These are phyloP conservation scores for Dermolepida albohirtum DNA, from an alignment of 2,888 invertebrate species.

Conservation along the genomic window DNA sequence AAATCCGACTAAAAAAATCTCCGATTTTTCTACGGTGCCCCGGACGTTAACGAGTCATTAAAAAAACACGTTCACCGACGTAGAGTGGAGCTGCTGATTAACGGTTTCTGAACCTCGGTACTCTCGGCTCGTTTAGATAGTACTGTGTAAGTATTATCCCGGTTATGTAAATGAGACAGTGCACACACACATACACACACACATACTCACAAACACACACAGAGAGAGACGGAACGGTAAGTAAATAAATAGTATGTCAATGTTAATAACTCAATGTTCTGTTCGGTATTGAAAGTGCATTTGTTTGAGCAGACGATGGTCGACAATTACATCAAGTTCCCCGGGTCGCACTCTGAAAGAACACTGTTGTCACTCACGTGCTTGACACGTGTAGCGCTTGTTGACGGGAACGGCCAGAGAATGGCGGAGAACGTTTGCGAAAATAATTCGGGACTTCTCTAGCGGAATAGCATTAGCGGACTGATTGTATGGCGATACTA, in stretches of 20 bases:
- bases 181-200: background rate
- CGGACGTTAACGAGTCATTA: slow-evolving; percentile 29
- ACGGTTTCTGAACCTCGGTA: slow-evolving; percentile 4
- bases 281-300: slow-evolving; percentile 37
- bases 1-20: slow-evolving; percentile 1
- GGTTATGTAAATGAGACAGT: slow-evolving; percentile 25
- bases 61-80: slow-evolving; percentile 28
- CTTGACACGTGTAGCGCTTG: slow-evolving; percentile 28
- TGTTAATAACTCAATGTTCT: slow-evolving; percentile 38
- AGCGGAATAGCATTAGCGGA: slow-evolving; percentile 14
- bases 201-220: background rate
- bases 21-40: slow-evolving; percentile 15
- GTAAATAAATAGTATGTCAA: slow-evolving; percentile 41
- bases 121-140: slow-evolving; percentile 13
- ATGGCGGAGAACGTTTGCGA: slow-evolving; percentile 6
- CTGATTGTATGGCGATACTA: background rate
- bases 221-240: too few relatives aligned
- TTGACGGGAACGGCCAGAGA: too few relatives aligned
- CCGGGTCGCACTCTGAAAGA: slow-evolving; percentile 36
- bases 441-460: background rate
- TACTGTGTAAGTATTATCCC: background rate
- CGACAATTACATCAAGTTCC: slow-evolving; percentile 38
- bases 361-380: slow-evolving; percentile 37
- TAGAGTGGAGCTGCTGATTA: slow-evolving; percentile 28
- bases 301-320: slow-evolving; percentile 24